Evolutionary conservation across 2,113 vertebrate species (phyloP).

Genomic region (Thermophis baileyi): DNA sequence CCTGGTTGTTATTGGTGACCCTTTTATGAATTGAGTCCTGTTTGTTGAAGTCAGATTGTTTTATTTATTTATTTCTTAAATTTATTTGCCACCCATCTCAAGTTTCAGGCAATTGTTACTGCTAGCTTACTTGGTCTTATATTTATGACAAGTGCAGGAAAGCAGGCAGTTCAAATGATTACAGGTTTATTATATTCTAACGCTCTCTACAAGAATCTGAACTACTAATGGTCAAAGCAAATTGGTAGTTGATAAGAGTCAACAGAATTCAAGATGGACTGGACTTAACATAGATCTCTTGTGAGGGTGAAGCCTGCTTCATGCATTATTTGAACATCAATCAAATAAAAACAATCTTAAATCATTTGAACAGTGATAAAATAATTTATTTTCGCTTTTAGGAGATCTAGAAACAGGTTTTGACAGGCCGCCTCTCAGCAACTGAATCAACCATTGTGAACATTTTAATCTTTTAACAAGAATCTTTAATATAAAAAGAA

Average conservation of each 20-base stretch:
- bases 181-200: too few species aligned
- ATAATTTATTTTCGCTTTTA: conserved; percentile 16
- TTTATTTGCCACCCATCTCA: too few species aligned
- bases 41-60: background rate
- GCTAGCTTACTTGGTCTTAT: background rate
- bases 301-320: conserved; percentile 40
- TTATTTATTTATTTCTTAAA: too few species aligned
- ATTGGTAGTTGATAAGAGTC: too few species aligned
- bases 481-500: background rate
- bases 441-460: background rate
- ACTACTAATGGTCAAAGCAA: too few species aligned
- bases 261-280: too few species aligned
- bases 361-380: conserved; percentile 30
- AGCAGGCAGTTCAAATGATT: too few species aligned
- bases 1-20: background rate
- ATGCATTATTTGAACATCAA: conserved; percentile 46
- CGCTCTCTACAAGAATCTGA: too few species aligned
- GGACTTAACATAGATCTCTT: too few species aligned
- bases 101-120: too few species aligned
- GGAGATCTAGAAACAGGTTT: conserved; percentile 29
- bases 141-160: background rate
- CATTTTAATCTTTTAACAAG: background rate
- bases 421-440: background rate
- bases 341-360: conserved; percentile 27
- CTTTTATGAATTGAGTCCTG: background rate